Conservation (phyloP, 2,888 invertebrate species). For the Acleris cristana region DNA sequence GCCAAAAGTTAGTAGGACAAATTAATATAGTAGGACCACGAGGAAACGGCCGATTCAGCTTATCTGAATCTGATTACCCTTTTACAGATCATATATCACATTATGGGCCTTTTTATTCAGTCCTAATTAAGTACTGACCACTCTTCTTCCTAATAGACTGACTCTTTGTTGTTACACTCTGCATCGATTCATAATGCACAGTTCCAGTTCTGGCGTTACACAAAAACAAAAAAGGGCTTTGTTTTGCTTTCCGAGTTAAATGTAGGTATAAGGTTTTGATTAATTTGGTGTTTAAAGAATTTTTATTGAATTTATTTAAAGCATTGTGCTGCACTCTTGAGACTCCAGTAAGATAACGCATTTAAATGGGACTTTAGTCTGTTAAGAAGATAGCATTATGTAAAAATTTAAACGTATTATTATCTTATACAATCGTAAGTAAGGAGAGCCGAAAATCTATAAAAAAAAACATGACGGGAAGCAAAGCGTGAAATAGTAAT, state of each 20-base stretch:
- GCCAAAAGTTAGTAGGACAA: too few species aligned
- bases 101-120: background rate
- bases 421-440: constrained; percentile 21
- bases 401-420: constrained; percentile 14
- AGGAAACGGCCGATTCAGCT: too few species aligned
- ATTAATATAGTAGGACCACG: too few species aligned
- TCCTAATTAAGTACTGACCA: too few species aligned
- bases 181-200: constrained; percentile 3
- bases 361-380: constrained; percentile 25
- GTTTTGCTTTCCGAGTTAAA: constrained; percentile 17
- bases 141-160: background rate
- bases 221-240: background rate
- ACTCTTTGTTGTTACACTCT: background rate
- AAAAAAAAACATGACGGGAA: background rate
- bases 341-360: constrained; percentile 23
- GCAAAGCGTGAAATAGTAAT: background rate
- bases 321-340: constrained; percentile 13
- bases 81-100: background rate
- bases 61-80: background rate
- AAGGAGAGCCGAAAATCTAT: constrained; percentile 5
- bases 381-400: constrained; percentile 26
- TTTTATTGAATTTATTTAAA: constrained; percentile 7
- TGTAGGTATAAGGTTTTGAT: constrained; percentile 17
- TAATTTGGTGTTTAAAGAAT: constrained; percentile 15
- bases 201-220: constrained; percentile 4